Conservation (phyloP, 2,797 vertebrate species). For the Eulemur rubriventer region DNA sequence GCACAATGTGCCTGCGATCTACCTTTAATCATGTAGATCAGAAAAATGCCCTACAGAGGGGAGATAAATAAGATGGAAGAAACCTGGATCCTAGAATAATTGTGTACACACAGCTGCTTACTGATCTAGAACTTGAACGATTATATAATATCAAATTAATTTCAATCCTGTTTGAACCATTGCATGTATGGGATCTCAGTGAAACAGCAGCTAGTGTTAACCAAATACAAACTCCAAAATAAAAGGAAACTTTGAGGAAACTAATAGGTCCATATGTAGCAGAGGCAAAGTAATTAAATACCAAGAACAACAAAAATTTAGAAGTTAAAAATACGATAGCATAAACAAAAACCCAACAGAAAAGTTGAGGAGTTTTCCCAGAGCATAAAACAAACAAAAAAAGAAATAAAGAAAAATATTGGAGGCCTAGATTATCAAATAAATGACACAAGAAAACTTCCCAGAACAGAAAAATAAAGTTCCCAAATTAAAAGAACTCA, state of each 20-base stretch:
- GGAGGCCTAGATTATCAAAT: neutral
- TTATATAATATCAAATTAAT: neutral
- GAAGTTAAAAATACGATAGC: neutral
- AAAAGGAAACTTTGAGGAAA: neutral
- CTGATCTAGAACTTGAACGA: neutral
- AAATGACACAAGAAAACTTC: neutral
- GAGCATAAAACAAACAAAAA: neutral
- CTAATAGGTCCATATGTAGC: neutral
- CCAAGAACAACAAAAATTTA: neutral
- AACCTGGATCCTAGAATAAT: neutral
- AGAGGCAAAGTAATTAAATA: neutral
- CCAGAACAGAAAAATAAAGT: neutral
- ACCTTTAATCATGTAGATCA: neutral
- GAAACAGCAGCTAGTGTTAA: neutral
- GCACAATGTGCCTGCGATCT: neutral
- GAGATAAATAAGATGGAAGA: neutral
- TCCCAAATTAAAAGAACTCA: neutral
- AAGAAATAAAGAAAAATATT: neutral
- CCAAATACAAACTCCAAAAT: neutral
- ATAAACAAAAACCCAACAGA: neutral
- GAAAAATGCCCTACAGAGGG: neutral
- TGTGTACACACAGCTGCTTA: neutral
- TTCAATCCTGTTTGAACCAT: neutral
- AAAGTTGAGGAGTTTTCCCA: neutral
- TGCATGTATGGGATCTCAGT: neutral